Evolutionary conservation across 2,797 vertebrate genomes (phyloP).

Genomic region (Chelmon rostratus): DNA sequence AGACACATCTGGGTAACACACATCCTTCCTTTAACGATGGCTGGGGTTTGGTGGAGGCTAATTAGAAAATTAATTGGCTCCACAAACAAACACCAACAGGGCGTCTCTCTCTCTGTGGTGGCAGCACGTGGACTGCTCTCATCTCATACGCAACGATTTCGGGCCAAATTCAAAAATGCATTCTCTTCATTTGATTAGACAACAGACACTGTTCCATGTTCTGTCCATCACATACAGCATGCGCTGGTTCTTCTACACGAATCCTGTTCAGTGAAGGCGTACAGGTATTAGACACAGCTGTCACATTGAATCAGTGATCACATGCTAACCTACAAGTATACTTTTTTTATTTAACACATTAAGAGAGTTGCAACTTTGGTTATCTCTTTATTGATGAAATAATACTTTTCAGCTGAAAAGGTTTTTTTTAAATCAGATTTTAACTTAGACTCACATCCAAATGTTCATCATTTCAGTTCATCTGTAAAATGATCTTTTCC

Average conservation of each 20-base stretch:
- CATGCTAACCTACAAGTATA: too few relatives aligned
- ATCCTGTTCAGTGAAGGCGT: too few relatives aligned
- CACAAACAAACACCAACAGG: conserved; percentile 56
- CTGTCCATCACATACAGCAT: neutral
- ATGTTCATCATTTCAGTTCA: too few relatives aligned
- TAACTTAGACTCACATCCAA: too few relatives aligned
- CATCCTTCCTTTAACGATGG: conserved; percentile 41
- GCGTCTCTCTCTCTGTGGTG: neutral
- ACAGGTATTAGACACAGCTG: too few relatives aligned
- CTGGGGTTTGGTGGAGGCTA: conserved; percentile 51
- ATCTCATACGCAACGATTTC: neutral
- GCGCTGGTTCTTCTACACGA: neutral
- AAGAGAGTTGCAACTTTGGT: too few relatives aligned
- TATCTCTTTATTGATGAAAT: too few relatives aligned
- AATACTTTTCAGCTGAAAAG: too few relatives aligned
- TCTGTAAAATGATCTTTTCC: neutral
- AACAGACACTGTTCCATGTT: neutral
- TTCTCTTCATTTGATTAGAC: neutral
- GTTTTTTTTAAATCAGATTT: too few relatives aligned
- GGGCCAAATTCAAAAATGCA: neutral
- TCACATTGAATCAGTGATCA: too few relatives aligned
- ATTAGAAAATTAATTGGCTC: conserved; percentile 76
- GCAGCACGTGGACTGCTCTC: neutral
- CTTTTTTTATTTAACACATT: too few relatives aligned
- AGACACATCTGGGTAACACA: conserved; percentile 71